A percentile compares a stretch with the other conserved stretches of the same genome.
These are phyloP conservation scores for Ametastegia equiseti DNA, from an alignment of 2,888 invertebrate species.

Conservation along the genomic window DNA sequence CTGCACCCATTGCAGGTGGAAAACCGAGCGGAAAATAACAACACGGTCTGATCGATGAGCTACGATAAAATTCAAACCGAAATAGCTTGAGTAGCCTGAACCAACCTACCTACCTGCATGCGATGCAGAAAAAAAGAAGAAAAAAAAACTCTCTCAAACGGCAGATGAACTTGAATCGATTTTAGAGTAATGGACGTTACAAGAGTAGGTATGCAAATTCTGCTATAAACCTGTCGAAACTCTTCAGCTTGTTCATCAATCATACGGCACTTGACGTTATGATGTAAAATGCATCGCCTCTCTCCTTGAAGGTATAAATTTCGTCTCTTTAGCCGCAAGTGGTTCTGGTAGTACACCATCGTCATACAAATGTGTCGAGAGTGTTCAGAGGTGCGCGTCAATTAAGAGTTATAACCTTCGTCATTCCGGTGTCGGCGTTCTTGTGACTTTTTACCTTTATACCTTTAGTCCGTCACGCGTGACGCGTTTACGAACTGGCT, in stretches of 20 bases:
- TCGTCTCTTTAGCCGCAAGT: conserved; percentile 28
- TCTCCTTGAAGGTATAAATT: conserved; percentile 20
- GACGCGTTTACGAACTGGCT: conserved; percentile 43
- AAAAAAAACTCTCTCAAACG: not conserved
- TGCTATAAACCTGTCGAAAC: not conserved
- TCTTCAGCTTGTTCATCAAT: not conserved
- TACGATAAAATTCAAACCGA: conserved; percentile 54
- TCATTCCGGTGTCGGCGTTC: not conserved
- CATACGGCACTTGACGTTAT: not conserved
- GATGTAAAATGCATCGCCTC: conserved; percentile 1
- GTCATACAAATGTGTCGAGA: conserved; percentile 11
- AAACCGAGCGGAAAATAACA: conserved; percentile 75
- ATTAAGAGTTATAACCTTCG: conserved; percentile 42
- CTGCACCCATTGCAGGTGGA: conserved; percentile 74
- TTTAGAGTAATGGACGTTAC: not conserved
- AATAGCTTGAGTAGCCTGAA: conserved; percentile 36
- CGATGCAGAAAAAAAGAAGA: too few species aligned
- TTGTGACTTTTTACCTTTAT: not conserved
- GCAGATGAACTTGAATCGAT: conserved; percentile 42
- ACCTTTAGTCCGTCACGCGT: conserved; percentile 37
- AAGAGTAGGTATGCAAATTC: not conserved
- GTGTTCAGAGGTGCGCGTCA: conserved; percentile 22
- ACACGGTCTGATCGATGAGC: conserved; percentile 59
- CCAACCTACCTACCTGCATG: too few species aligned
- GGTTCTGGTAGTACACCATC: conserved; percentile 16